A percentile compares a stretch with the other conserved stretches of the same genome.
Evolutionary conservation across 2,797 vertebrate species (phyloP).

Genomic region (Helarctos malayanus): DNA sequence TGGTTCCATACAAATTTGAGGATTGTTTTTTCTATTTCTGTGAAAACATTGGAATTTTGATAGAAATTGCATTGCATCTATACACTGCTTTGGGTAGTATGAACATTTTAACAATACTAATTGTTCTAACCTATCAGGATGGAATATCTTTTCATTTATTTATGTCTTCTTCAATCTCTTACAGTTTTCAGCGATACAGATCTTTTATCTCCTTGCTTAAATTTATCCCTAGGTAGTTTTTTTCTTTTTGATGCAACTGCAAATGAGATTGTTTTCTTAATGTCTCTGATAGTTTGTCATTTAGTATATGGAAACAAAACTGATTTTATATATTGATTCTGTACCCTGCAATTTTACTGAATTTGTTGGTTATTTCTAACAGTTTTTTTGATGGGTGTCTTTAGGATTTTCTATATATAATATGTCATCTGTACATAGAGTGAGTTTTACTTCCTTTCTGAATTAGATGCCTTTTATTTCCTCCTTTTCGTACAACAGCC

Average conservation of each 20-base stretch:
- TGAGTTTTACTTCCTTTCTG: neutral
- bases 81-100: neutral
- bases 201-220: neutral
- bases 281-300: neutral
- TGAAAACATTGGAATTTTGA: neutral
- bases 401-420: neutral
- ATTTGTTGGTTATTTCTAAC: neutral
- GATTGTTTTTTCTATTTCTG: neutral
- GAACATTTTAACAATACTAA: neutral
- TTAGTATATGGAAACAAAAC: neutral
- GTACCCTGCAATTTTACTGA: neutral
- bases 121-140: neutral
- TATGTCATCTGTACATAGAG: neutral
- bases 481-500: neutral
- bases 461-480: neutral
- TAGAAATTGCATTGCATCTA: neutral
- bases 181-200: neutral
- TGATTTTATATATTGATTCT: neutral
- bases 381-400: neutral
- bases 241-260: neutral
- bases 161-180: neutral
- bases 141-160: neutral
- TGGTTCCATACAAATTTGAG: neutral
- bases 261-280: neutral
- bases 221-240: neutral